A percentile compares a stretch with the other conserved stretches of the same genome.
These are phyloP conservation scores for Metopolophium dirhodum DNA, from an alignment of 1,140 invertebrate genomes.

Conservation along the genomic window DNA sequence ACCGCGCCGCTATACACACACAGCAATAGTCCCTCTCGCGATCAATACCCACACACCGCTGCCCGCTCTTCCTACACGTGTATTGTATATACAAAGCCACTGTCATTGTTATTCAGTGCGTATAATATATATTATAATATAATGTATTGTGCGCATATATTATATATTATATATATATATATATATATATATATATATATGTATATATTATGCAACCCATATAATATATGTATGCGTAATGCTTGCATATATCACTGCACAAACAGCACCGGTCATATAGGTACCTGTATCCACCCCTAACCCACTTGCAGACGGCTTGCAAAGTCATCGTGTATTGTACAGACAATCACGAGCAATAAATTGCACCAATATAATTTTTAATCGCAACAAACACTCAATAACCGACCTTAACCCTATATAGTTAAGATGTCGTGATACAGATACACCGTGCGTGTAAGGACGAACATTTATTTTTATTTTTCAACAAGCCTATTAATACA, in stretches of 20 bases:
- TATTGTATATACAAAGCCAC: neutral
- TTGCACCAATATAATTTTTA: neutral
- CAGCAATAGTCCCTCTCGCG: neutral
- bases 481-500: neutral
- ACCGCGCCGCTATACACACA: neutral
- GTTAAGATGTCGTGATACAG: neutral
- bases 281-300: neutral
- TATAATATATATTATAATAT: neutral
- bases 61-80: neutral
- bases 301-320: neutral
- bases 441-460: neutral
- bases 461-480: neutral
- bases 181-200: neutral
- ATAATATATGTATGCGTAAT: neutral
- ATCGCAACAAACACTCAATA: neutral
- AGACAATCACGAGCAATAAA: neutral
- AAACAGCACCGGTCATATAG: neutral
- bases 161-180: no score
- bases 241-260: neutral
- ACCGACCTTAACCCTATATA: neutral
- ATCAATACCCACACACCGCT: slow-evolving; percentile 43
- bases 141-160: neutral
- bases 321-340: neutral
- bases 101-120: slow-evolving; percentile 7
- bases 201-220: neutral